Evolutionary conservation across 2,797 vertebrate species (phyloP), one percentile per base, ranked within the genome.

Genomic region (Premnoplex brunnescens): DNA sequence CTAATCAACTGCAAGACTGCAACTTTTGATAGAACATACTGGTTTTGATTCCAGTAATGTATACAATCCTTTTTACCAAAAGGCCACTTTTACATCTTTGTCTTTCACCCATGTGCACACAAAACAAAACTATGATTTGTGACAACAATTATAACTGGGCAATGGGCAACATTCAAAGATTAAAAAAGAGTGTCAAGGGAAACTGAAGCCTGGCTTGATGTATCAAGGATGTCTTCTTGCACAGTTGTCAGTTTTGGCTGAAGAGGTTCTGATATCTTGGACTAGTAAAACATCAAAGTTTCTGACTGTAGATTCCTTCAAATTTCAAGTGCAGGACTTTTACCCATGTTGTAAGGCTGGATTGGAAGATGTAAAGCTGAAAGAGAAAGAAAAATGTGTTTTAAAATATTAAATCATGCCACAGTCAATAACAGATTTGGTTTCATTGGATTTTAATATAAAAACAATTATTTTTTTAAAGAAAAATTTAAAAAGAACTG

Each of bases 261-360:
- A 89, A 91, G 96, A 58, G 14, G 93, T 88, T 97, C 94, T 96
- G 95, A 75, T 88, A 93, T 96, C 90, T 88, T 90, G 94, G 97
- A 91, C 96, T 96, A 97, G 80, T 88, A 91, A 89, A 91, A 94
- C 85, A 95, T 49, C 95, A 95, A 95, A 86, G 79, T 89, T 86
- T 95, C 54, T 95, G 85, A 93, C 39, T 78, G 96, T 3, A 94
- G 95, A 86, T 17, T 89, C 93, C 95, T 96, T 95, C 97, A 89
- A 93, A 73, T 91, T 94, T 88, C 94, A 95, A 93, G 95, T 92
- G 81, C 78, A 93, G 96, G 58, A 81, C 69, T 87, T 94, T 95
- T 95, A 97, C 68, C 92, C 97, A 97, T 97, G 97, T 96, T 95
- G 96, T 97, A 97, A 97, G 97, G 94, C 95, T 97, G 96, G 95